These are phyloP conservation scores for Phymorhynchus buccinoides DNA, from an alignment of 1,140 invertebrate species.

Conservation along the genomic window DNA sequence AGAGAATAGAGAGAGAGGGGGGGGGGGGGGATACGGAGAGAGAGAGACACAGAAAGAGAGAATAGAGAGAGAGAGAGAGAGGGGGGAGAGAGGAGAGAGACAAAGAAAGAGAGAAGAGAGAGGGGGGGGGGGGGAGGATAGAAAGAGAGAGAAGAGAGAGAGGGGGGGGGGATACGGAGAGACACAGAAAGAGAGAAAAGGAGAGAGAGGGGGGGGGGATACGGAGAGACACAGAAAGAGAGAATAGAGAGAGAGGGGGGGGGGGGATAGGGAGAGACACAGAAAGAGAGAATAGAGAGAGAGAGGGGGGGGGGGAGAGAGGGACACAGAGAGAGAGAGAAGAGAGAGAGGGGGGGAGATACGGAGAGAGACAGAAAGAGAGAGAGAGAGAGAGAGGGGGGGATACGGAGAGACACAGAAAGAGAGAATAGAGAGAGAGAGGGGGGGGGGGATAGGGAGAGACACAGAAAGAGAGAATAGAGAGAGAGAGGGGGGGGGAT, in stretches of 20 bases:
- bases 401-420: background rate
- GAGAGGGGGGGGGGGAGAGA: background rate
- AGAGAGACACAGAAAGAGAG: no score
- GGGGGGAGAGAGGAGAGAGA: no score
- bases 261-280: background rate
- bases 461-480: background rate
- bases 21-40: no score
- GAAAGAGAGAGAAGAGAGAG: background rate
- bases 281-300: background rate
- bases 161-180: background rate
- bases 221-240: no score
- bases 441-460: background rate
- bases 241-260: background rate
- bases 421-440: no score
- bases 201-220: background rate
- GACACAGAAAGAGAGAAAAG: background rate
- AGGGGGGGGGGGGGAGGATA: background rate
- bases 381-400: background rate
- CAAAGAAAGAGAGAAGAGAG: background rate
- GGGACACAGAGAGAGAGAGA: background rate
- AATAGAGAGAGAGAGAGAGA: no score
- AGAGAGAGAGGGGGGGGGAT: background rate
- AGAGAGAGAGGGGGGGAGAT: no score
- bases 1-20: no score
- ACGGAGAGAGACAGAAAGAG: background rate